These are phyloP conservation scores for Pangasius larnaudii DNA, from an alignment of 2,797 vertebrate genomes.

Conservation along the genomic window DNA sequence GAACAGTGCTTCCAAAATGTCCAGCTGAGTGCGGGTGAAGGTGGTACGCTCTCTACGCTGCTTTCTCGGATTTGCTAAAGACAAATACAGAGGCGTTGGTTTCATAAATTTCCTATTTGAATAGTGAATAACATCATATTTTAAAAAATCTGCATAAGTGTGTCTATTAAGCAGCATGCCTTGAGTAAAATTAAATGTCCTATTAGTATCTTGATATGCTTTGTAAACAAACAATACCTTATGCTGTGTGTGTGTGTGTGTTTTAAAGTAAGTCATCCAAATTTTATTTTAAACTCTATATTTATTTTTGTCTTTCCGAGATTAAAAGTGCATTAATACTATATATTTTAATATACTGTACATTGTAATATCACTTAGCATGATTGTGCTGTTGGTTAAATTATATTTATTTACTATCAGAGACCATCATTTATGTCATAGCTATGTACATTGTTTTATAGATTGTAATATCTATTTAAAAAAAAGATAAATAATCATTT, in stretches of 20 bases:
- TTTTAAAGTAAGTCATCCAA: background rate
- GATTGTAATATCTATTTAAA: background rate
- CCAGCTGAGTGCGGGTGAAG: conserved; percentile 95
- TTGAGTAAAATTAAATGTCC: background rate
- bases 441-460: background rate
- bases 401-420: background rate
- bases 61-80: conserved; percentile 83
- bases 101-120: background rate
- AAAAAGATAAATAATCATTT: background rate
- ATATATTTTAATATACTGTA: background rate
- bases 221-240: background rate
- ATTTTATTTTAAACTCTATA: background rate
- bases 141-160: background rate
- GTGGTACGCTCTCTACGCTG: conserved; percentile 95
- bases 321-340: background rate
- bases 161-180: background rate
- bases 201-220: background rate
- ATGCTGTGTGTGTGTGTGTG: background rate
- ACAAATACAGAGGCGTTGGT: background rate
- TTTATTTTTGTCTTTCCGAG: background rate
- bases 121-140: background rate
- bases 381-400: background rate
- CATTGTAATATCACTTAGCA: background rate
- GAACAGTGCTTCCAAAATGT: conserved; percentile 94
- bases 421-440: background rate